phyloP scores from a whole-genome alignment of 2,113 vertebrate species.

The Orycteropus afer region DNA sequence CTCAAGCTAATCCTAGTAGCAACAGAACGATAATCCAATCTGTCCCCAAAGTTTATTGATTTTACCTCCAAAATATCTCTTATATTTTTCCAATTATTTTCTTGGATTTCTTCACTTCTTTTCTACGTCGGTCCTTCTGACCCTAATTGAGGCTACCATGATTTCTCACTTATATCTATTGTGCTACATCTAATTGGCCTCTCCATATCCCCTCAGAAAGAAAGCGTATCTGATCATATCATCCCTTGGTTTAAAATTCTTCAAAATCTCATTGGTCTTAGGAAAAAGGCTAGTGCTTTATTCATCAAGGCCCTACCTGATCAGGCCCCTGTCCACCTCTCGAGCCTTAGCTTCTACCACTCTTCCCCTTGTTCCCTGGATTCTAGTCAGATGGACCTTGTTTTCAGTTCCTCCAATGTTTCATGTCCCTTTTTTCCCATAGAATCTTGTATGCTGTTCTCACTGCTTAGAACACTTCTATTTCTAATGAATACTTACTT shows the following conservation, averaged over 20 bases:
- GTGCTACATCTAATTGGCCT: background rate
- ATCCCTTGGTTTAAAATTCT: background rate
- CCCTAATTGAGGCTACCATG: background rate
- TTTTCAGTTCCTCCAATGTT: background rate
- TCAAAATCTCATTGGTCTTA: background rate
- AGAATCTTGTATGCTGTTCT: background rate
- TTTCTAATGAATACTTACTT: background rate
- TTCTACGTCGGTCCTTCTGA: background rate
- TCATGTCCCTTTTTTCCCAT: background rate
- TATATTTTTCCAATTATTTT: background rate
- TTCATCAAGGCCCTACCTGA: background rate
- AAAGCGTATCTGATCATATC: background rate
- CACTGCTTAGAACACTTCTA: background rate
- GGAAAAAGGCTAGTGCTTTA: conserved; percentile 7
- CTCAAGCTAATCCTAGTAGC: background rate
- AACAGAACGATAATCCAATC: background rate
- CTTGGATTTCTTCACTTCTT: background rate
- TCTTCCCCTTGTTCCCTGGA: background rate
- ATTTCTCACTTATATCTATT: background rate
- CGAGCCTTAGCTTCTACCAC: background rate
- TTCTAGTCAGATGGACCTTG: background rate
- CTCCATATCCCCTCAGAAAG: background rate
- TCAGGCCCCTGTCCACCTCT: background rate
- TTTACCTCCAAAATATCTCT: background rate
- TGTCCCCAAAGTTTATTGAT: conserved; percentile 1